A percentile compares a stretch with the other conserved stretches of the same genome.
These are phyloP conservation scores for Leptestheria dahalacensis DNA, from an alignment of 1,140 invertebrate genomes.

Conservation along the genomic window DNA sequence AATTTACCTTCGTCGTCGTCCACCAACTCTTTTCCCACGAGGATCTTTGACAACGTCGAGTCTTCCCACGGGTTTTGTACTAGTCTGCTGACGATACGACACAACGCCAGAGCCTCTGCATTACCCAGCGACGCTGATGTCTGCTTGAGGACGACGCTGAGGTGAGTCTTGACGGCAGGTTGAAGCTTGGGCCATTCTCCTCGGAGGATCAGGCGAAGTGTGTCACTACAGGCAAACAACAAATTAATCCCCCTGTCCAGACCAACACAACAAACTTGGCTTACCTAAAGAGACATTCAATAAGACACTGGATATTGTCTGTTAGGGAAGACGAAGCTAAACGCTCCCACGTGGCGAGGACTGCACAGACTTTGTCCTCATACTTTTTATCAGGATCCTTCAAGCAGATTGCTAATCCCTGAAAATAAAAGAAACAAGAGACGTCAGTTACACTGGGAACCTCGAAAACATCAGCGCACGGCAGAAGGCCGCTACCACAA, in stretches of 20 bases:
- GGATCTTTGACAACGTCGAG: constrained; percentile 31
- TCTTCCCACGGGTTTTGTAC: constrained; percentile 36
- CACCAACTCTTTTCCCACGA: constrained; percentile 27
- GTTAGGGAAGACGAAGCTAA: constrained; percentile 33
- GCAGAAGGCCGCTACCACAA: no score
- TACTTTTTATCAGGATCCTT: constrained; percentile 39
- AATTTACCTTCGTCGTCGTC: constrained; percentile 19
- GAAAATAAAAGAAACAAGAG: no score
- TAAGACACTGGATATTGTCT: constrained; percentile 33
- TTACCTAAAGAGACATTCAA: constrained; percentile 38
- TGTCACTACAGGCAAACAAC: constrained; percentile 23
- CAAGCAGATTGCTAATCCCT: constrained; percentile 36
- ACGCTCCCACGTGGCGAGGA: constrained; percentile 38
- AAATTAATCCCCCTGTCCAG: background rate
- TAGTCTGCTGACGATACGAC: constrained; percentile 30
- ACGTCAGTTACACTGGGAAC: no score
- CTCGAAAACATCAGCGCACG: no score
- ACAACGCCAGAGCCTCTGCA: constrained; percentile 29
- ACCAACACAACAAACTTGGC: constrained; percentile 12
- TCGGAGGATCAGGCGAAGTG: constrained; percentile 36
- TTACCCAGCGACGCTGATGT: constrained; percentile 30
- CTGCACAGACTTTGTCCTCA: constrained; percentile 37
- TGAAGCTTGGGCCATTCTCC: constrained; percentile 38
- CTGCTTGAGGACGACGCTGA: constrained; percentile 34
- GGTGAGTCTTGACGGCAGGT: constrained; percentile 34